Percentiles rank a stretch among this genome's conserved stretches.
phyloP scores from a whole-genome alignment of 2,888 invertebrate species.

The Machimus atricapillus region DNA sequence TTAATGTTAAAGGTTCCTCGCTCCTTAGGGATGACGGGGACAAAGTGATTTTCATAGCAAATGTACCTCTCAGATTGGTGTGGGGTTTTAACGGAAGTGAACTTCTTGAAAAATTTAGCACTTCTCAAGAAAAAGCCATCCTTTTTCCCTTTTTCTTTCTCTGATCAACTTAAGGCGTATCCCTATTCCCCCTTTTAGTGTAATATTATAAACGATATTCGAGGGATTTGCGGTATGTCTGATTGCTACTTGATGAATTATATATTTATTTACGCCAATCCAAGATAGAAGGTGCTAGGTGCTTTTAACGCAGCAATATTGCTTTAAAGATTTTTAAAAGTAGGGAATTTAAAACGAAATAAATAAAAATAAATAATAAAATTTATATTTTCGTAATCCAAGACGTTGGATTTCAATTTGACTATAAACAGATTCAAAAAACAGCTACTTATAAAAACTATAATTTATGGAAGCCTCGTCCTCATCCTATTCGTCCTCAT shows the following conservation, averaged over 20 bases:
- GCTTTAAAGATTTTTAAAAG: too few species aligned
- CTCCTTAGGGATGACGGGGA: neutral
- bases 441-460: too few species aligned
- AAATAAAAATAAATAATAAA: too few species aligned
- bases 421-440: too few species aligned
- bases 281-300: neutral
- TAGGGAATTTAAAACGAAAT: neutral
- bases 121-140: neutral
- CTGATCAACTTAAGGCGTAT: neutral
- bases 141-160: too few species aligned
- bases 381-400: too few species aligned
- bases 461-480: too few species aligned
- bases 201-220: neutral
- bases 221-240: neutral
- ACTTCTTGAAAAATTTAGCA: neutral
- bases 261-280: neutral
- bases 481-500: too few species aligned
- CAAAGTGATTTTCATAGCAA: neutral
- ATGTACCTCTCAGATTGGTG: neutral
- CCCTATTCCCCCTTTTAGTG: neutral
- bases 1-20: neutral
- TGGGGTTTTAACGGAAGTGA: neutral
- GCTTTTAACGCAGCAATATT: too few species aligned
- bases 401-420: too few species aligned
- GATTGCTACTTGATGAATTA: neutral